Evolutionary conservation across 2,888 invertebrate species (phyloP).

Genomic region (Tridacna crocea): DNA sequence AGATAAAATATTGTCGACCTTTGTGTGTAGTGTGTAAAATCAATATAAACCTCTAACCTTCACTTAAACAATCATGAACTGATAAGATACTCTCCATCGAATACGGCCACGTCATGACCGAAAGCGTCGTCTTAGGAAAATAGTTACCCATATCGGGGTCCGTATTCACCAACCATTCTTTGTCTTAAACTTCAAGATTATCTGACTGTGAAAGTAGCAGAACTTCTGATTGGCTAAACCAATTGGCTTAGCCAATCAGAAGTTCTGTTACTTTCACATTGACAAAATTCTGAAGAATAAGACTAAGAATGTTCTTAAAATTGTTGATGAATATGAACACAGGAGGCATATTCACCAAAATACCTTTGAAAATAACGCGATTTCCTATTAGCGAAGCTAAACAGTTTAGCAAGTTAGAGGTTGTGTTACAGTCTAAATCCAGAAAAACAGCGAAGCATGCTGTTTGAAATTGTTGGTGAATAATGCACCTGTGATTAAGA

Average conservation of each 20-base stretch:
- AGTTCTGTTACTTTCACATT: too few species aligned
- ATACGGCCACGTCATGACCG: not conserved
- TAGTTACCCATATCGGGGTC: too few species aligned
- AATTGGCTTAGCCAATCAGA: too few species aligned
- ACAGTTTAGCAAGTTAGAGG: not conserved
- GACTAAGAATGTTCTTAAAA: not conserved
- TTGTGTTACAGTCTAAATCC: not conserved
- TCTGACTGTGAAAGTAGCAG: too few species aligned
- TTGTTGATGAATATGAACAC: not conserved
- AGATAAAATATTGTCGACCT: too few species aligned
- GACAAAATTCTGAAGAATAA: not conserved
- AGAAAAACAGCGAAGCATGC: not conserved
- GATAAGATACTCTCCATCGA: not conserved
- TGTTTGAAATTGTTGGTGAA: not conserved
- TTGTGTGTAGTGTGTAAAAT: too few species aligned
- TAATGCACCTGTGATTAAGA: too few species aligned
- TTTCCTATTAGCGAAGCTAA: not conserved
- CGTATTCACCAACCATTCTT: too few species aligned
- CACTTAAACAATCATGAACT: not conserved
- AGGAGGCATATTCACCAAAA: not conserved
- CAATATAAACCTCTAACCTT: not conserved
- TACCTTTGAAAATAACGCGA: not conserved
- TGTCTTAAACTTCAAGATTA: too few species aligned
- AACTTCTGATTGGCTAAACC: too few species aligned
- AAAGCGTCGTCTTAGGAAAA: too few species aligned